Percentiles rank a stretch among this genome's conserved stretches.
phyloP scores from a whole-genome alignment of 1,140 invertebrate species.

The Dicyema japonicum region DNA sequence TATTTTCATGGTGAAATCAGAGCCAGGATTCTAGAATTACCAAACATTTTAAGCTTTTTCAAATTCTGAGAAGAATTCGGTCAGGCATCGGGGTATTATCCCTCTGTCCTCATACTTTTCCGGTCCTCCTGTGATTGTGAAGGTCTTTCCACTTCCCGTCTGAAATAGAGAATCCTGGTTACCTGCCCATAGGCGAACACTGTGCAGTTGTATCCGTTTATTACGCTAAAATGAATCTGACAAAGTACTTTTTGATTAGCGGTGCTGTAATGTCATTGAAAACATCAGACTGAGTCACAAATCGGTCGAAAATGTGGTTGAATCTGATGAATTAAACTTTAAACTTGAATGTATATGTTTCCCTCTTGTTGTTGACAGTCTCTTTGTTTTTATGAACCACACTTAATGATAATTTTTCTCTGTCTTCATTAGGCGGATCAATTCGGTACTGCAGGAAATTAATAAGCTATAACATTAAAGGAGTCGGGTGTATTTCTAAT shows the following conservation, averaged over 20 bases:
- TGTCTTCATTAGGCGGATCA: too few species aligned
- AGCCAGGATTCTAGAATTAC: constrained; percentile 10
- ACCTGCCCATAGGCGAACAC: constrained; percentile 22
- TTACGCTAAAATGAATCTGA: constrained; percentile 8
- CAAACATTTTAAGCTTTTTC: constrained; percentile 9
- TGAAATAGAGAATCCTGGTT: constrained; percentile 6
- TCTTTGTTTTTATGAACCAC: constrained; percentile 13
- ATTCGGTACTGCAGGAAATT: too few species aligned
- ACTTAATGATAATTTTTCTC: constrained; percentile 9
- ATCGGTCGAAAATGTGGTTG: too few species aligned
- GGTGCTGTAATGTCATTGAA: constrained; percentile 16
- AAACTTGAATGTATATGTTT: constrained; percentile 18
- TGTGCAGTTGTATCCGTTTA: constrained; percentile 20
- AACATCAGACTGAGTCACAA: constrained; percentile 18
- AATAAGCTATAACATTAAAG: too few species aligned
- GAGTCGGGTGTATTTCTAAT: too few species aligned
- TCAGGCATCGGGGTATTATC: constrained; percentile 17
- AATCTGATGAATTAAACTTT: constrained; percentile 14
- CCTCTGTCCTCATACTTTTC: constrained; percentile 16
- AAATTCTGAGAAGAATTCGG: constrained; percentile 18
- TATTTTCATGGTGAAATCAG: constrained; percentile 11
- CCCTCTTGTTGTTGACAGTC: constrained; percentile 18
- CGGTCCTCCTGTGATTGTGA: constrained; percentile 20
- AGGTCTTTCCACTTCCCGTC: constrained; percentile 22
- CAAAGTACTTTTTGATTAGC: constrained; percentile 16